Conservation (phyloP, 2,113 vertebrate species). For the Hypomesus transpacificus region DNA sequence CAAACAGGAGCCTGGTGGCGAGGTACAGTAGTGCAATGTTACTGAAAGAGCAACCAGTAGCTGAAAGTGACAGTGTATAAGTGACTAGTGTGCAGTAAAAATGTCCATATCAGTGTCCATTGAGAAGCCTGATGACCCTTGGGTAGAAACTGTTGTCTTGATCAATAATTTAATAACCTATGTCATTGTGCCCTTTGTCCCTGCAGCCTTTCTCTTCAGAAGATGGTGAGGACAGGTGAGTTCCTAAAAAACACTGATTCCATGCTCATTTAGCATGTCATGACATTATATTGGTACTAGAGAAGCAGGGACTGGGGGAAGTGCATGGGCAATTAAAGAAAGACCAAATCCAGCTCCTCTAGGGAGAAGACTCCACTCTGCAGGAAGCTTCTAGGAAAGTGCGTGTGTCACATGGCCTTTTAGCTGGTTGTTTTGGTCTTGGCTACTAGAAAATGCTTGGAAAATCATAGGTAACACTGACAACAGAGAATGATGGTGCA, state of each 20-base stretch:
- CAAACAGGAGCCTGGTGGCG: too few species aligned
- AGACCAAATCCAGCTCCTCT: not conserved
- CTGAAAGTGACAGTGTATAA: too few species aligned
- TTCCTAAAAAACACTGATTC: slow-evolving; percentile 19
- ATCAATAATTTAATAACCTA: not conserved
- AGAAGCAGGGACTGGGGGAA: not conserved
- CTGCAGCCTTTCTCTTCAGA: slow-evolving; percentile 78
- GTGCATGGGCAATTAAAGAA: slow-evolving; percentile 4
- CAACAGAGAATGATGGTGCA: not conserved
- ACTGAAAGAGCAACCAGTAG: too few species aligned
- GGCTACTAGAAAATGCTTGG: too few species aligned
- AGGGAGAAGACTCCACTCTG: too few species aligned
- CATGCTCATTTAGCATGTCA: not conserved
- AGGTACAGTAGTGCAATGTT: too few species aligned
- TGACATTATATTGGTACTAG: not conserved
- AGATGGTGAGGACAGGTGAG: slow-evolving; percentile 92
- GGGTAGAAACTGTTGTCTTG: too few species aligned
- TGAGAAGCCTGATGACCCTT: too few species aligned
- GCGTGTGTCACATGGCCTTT: not conserved
- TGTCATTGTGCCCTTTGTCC: slow-evolving; percentile 3
- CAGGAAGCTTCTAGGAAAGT: too few species aligned
- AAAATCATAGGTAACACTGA: not conserved
- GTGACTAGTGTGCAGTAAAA: too few species aligned
- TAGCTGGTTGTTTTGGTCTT: not conserved
- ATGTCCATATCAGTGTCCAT: too few species aligned